Percentiles rank a stretch among this genome's conserved stretches.
phyloP scores from a whole-genome alignment of 2,113 vertebrate genomes.

The Meriones unguiculatus region DNA sequence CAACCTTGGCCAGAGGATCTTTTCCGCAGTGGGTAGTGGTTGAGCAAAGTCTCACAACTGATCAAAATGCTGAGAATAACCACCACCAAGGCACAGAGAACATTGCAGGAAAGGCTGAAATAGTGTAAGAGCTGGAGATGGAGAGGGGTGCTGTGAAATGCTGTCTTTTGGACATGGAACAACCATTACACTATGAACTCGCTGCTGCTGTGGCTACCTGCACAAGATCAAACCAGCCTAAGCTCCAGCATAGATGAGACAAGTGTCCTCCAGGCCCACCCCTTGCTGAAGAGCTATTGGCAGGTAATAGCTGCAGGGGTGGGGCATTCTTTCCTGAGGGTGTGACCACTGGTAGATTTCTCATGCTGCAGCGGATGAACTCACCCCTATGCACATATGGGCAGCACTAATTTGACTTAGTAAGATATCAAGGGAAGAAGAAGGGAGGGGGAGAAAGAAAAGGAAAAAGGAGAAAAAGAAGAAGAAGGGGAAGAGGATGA shows the following conservation, averaged over 20 bases:
- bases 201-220: not conserved
- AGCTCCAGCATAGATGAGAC: not conserved
- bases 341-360: not conserved
- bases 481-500: not conserved
- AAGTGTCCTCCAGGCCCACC: not conserved
- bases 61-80: not conserved
- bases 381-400: not conserved
- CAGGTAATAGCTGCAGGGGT: not conserved
- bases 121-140: no score
- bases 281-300: not conserved
- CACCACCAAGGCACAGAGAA: not conserved
- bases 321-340: not conserved
- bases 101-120: not conserved
- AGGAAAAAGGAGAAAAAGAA: fast-evolving
- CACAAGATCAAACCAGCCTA: not conserved
- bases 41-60: not conserved
- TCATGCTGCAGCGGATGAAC: no score
- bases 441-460: no score
- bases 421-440: not conserved
- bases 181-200: not conserved
- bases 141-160: not conserved
- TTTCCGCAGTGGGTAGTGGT: not conserved
- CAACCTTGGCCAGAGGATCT: not conserved
- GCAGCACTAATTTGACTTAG: not conserved
- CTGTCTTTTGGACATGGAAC: not conserved